Percentiles rank a stretch among this genome's conserved stretches.
Conservation (phyloP, 2,113 vertebrate genomes). For the Xyrauchen texanus region DNA sequence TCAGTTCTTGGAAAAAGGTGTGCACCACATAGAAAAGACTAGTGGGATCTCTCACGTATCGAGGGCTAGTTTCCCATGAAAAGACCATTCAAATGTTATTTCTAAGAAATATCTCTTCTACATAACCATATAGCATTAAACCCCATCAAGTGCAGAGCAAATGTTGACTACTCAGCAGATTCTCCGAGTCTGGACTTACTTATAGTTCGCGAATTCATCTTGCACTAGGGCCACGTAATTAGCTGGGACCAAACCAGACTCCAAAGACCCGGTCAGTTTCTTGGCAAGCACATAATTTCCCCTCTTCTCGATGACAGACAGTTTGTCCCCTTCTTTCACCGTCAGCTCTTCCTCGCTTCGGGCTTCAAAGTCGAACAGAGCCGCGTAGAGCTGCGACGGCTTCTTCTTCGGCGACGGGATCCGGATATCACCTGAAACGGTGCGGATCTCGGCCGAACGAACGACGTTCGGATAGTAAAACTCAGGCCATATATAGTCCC, state of each 20-base stretch:
- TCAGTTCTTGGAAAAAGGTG: background rate
- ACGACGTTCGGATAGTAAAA: conserved; percentile 57
- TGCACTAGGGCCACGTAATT: conserved; percentile 82
- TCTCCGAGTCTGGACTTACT: conserved; percentile 73
- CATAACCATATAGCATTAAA: background rate
- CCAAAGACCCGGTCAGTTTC: conserved; percentile 78
- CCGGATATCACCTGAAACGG: conserved; percentile 72
- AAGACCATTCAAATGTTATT: background rate
- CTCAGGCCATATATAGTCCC: conserved; percentile 87
- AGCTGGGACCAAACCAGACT: conserved; percentile 83
- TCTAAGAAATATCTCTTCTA: background rate
- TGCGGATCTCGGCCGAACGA: conserved; percentile 63
- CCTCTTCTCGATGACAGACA: conserved; percentile 83
- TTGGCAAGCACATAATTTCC: conserved; percentile 83
- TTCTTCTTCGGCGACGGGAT: conserved; percentile 71
- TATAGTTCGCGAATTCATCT: conserved; percentile 79
- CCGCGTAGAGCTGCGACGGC: conserved; percentile 76
- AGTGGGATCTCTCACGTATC: no score
- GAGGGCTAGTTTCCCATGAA: background rate
- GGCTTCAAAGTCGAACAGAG: conserved; percentile 83
- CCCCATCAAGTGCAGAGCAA: background rate
- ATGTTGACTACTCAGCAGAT: background rate
- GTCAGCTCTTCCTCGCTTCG: conserved; percentile 82
- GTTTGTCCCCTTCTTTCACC: conserved; percentile 81
- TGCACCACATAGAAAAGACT: background rate